These are phyloP conservation scores for Muscicapa striata DNA, from an alignment of 2,797 vertebrate species.

Conservation along the genomic window DNA sequence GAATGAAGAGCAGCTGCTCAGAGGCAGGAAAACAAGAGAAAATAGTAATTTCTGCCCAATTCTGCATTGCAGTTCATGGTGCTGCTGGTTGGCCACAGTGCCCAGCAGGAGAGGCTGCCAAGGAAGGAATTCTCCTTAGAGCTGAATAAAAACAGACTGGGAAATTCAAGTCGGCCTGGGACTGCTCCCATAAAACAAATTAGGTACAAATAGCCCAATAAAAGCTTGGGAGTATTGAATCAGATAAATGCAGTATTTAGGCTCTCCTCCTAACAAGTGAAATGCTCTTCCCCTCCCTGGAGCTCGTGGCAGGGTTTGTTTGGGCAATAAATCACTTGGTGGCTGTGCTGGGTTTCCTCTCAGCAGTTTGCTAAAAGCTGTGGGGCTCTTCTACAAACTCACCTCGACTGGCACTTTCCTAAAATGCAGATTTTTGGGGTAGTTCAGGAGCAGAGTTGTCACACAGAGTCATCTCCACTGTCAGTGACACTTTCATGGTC, in stretches of 20 bases:
- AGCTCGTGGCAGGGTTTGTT: background rate
- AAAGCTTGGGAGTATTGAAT: conserved; percentile 30
- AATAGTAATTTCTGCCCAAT: conserved; percentile 32
- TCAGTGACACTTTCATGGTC: conserved; percentile 69
- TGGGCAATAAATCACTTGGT: background rate
- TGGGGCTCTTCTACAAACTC: background rate
- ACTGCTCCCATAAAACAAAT: conserved; percentile 19
- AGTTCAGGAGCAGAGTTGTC: conserved; percentile 72
- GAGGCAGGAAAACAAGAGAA: background rate
- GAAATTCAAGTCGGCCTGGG: background rate
- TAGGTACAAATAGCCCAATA: conserved; percentile 48
- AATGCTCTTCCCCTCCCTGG: background rate
- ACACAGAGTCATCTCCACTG: conserved; percentile 69
- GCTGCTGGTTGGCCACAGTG: conserved; percentile 50
- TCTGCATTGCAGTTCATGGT: conserved; percentile 49
- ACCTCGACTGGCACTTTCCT: conserved; percentile 65
- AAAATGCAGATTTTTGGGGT: conserved; percentile 68
- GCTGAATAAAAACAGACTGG: conserved; percentile 8
- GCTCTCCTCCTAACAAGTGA: background rate
- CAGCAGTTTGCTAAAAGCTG: background rate
- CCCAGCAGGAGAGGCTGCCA: conserved; percentile 62
- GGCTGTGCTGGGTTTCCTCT: background rate
- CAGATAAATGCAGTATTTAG: conserved; percentile 2
- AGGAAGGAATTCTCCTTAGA: conserved; percentile 10
- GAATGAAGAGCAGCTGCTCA: background rate